These are phyloP conservation scores for Tauraco erythrolophus DNA, from an alignment of 2,113 vertebrate species.

Conservation along the genomic window DNA sequence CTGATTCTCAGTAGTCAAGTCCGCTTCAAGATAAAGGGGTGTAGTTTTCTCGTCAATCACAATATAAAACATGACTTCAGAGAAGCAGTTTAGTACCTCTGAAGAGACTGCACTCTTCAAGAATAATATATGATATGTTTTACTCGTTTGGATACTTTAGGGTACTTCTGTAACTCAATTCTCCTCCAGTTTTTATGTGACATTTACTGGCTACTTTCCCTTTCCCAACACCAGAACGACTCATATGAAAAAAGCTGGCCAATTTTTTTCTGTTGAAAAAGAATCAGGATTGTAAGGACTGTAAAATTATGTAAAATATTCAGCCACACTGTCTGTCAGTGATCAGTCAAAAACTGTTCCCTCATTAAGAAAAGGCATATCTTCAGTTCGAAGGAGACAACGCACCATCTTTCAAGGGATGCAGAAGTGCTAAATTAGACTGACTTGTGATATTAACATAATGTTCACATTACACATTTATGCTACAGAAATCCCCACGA, in stretches of 20 bases:
- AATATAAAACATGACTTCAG: not conserved
- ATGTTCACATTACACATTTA: not conserved
- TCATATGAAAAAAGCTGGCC: not conserved
- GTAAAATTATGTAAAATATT: not conserved
- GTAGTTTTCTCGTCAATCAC: not conserved
- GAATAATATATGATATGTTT: not conserved
- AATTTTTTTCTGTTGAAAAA: constrained; percentile 5
- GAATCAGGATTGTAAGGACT: not conserved
- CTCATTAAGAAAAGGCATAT: not conserved
- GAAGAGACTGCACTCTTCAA: not conserved
- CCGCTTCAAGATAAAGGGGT: not conserved
- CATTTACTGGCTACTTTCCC: not conserved
- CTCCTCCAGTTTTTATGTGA: not conserved
- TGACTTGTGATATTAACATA: not conserved
- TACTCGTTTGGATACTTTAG: not conserved
- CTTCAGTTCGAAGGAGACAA: not conserved
- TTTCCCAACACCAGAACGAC: not conserved
- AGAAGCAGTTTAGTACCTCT: not conserved
- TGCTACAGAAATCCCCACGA: not conserved
- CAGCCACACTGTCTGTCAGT: not conserved
- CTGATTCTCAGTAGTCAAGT: not conserved
- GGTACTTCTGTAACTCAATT: not conserved
- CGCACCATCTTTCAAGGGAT: not conserved
- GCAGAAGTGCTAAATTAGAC: not conserved
- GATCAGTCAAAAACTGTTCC: not conserved